Evolutionary conservation across 2,888 invertebrate species (phyloP).

Genomic region (Kryphioiulus occultus): DNA sequence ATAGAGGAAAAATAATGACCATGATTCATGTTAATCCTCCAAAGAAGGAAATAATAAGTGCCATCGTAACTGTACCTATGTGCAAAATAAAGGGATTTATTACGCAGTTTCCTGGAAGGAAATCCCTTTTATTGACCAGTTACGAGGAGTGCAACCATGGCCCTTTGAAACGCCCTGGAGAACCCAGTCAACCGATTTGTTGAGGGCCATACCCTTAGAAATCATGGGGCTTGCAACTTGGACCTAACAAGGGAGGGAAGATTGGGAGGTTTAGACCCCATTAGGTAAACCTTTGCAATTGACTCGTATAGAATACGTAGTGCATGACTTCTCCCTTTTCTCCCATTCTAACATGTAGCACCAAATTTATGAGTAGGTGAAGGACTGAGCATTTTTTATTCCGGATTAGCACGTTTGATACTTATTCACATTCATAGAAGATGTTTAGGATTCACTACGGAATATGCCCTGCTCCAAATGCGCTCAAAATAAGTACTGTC

Average conservation of each 20-base stretch:
- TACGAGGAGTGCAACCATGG: not conserved
- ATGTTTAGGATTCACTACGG: too few species aligned
- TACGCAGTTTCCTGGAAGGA: not conserved
- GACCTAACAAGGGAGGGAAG: too few species aligned
- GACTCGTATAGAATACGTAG: too few species aligned
- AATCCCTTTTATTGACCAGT: constrained; percentile 23
- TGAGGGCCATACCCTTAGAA: not conserved
- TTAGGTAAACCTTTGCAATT: not conserved
- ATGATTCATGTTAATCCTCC: constrained; percentile 3
- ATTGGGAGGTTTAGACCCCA: not conserved
- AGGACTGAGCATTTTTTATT: too few species aligned
- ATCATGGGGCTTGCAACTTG: not conserved
- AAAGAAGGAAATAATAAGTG: constrained; percentile 23
- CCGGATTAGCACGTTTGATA: too few species aligned
- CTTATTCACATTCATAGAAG: too few species aligned
- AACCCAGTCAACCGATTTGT: constrained; percentile 13
- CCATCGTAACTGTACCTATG: constrained; percentile 15
- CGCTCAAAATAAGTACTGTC: too few species aligned
- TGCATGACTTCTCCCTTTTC: too few species aligned
- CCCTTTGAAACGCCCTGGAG: not conserved
- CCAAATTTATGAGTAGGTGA: too few species aligned
- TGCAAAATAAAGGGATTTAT: constrained; percentile 23
- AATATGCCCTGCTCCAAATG: too few species aligned
- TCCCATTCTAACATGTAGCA: too few species aligned
- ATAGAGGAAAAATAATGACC: constrained; percentile 23